These are phyloP conservation scores for Scaptomyza parva DNA, from an alignment of 2,888 invertebrate genomes.

Conservation along the genomic window DNA sequence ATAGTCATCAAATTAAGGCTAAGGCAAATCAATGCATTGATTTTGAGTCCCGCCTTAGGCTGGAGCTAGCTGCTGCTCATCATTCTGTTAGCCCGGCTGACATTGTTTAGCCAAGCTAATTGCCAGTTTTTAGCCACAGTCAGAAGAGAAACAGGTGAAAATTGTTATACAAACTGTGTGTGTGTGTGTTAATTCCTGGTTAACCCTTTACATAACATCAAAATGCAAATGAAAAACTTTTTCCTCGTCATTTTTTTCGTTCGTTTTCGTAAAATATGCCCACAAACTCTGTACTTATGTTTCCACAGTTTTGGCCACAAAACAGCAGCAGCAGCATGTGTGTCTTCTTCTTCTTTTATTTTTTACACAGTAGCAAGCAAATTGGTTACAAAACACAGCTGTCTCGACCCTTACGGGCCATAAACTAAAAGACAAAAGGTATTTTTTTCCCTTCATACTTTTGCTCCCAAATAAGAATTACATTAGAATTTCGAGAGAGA, in stretches of 20 bases:
- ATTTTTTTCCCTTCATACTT: conserved; percentile 31
- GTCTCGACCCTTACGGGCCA: conserved; percentile 78
- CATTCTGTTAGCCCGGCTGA: conserved; percentile 11
- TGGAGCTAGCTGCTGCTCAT: conserved; percentile 12
- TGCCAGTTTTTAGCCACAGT: conserved; percentile 44
- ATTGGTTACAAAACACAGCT: conserved; percentile 80
- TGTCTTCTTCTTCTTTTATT: conserved; percentile 29
- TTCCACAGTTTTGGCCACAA: conserved; percentile 26
- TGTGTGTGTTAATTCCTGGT: conserved; percentile 8
- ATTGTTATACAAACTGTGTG: conserved; percentile 58
- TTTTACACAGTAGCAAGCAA: conserved; percentile 61
- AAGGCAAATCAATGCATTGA: conserved; percentile 67
- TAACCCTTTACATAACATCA: conserved; percentile 19
- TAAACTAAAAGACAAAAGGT: conserved; percentile 78
- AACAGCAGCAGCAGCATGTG: conserved; percentile 9
- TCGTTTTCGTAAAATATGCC: conserved; percentile 73
- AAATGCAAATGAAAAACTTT: conserved; percentile 77
- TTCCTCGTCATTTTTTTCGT: conserved; percentile 11
- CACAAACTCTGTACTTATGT: conserved; percentile 64
- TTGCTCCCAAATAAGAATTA: conserved; percentile 43
- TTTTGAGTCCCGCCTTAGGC: conserved; percentile 20
- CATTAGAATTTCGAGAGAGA: conserved; percentile 48
- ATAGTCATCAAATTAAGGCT: conserved; percentile 76
- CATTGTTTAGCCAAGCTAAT: conserved; percentile 70
- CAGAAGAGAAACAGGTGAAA: conserved; percentile 59